Evolutionary conservation across 1,140 invertebrate species (phyloP).

Genomic region (Bombyx mori): DNA sequence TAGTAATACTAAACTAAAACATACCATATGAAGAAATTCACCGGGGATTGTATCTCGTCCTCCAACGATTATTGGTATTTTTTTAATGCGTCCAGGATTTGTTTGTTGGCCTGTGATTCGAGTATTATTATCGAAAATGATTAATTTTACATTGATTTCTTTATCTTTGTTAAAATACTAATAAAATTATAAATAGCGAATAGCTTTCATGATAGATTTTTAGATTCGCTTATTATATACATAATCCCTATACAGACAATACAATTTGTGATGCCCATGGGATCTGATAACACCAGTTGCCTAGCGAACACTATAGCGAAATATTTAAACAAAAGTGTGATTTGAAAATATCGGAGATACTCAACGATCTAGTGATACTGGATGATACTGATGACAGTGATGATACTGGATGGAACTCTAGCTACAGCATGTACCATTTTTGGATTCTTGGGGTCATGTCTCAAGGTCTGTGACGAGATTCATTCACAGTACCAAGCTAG

Average conservation of each 20-base stretch:
- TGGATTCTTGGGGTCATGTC: too few species aligned
- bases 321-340: too few species aligned
- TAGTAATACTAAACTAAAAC: not conserved
- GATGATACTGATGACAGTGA: too few species aligned
- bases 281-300: too few species aligned
- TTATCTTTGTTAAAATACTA: not conserved
- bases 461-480: too few species aligned
- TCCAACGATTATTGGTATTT: conserved; percentile 5
- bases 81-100: not conserved
- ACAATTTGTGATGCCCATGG: too few species aligned
- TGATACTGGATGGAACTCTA: too few species aligned
- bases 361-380: too few species aligned
- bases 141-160: not conserved
- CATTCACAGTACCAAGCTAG: too few species aligned
- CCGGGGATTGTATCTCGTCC: conserved; percentile 10
- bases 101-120: not conserved
- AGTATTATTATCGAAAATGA: not conserved
- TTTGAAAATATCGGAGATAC: too few species aligned
- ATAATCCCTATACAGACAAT: not conserved
- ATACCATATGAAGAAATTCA: conserved; percentile 15
- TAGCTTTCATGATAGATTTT: not conserved
- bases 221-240: not conserved
- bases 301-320: too few species aligned
- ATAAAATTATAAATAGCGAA: not conserved
- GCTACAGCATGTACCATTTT: too few species aligned